A percentile compares a stretch with the other conserved stretches of the same genome.
Conservation (phyloP, 2,113 vertebrate species). For the Anthoscopus minutus region DNA sequence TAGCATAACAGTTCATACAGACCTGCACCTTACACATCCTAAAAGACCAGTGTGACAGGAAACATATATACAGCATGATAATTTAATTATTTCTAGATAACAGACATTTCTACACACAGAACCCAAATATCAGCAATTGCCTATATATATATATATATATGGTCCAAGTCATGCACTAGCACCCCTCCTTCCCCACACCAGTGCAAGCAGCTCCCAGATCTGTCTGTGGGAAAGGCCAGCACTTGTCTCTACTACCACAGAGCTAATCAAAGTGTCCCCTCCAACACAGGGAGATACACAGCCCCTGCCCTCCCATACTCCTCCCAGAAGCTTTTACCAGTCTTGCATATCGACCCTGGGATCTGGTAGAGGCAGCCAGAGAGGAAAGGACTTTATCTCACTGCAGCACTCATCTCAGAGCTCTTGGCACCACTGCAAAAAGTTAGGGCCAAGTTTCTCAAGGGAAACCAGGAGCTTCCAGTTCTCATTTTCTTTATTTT, state of each 20-base stretch:
- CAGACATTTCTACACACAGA: neutral
- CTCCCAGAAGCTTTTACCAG: neutral
- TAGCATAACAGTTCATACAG: neutral
- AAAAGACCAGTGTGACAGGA: neutral
- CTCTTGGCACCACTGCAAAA: neutral
- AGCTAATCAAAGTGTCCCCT: neutral
- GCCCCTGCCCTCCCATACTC: neutral
- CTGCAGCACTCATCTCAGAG: neutral
- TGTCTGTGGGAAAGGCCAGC: neutral
- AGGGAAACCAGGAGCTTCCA: neutral
- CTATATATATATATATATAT: too few relatives aligned
- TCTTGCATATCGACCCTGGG: neutral
- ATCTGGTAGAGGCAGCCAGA: neutral
- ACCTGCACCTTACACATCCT: neutral
- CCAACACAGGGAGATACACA: neutral
- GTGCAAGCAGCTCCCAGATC: neutral
- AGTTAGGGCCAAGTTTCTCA: neutral
- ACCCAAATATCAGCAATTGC: neutral
- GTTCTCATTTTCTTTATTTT: neutral
- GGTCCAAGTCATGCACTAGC: neutral
- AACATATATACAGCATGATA: fast-evolving
- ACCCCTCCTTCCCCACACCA: neutral
- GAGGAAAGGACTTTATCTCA: neutral
- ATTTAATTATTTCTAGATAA: neutral
- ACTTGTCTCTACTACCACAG: neutral